Evolutionary conservation across 1,140 invertebrate species (phyloP).

Genomic region (Colletes latitarsis): DNA sequence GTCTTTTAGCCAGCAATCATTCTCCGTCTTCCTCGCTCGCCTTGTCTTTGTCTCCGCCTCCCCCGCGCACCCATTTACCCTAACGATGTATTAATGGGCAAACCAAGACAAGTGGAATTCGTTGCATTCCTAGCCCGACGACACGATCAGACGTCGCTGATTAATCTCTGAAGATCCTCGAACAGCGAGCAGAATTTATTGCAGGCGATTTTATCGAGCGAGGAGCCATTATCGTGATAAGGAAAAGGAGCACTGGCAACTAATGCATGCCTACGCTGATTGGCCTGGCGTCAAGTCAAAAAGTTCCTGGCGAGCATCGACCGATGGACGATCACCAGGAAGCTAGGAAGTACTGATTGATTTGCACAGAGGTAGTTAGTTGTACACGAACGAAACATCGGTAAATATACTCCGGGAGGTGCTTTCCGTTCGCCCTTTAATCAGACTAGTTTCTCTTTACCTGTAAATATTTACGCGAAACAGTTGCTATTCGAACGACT

Average conservation of each 20-base stretch:
- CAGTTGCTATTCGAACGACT: no score
- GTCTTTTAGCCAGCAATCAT: conserved; percentile 58
- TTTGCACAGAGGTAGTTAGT: conserved; percentile 34
- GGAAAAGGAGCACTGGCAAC: not conserved
- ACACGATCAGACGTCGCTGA: not conserved
- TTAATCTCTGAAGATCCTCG: no score
- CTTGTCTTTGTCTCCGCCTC: conserved; percentile 53
- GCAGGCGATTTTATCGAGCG: conserved; percentile 25
- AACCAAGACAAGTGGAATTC: not conserved
- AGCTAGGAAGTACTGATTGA: conserved; percentile 17
- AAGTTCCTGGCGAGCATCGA: conserved; percentile 14
- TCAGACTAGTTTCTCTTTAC: not conserved
- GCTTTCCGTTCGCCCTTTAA: not conserved
- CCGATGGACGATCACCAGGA: not conserved
- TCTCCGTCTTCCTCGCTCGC: conserved; percentile 51
- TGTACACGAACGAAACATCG: not conserved
- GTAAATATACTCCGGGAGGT: not conserved
- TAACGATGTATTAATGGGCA: conserved; percentile 10
- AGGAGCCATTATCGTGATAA: conserved; percentile 33
- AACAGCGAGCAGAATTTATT: not conserved
- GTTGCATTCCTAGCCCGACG: not conserved
- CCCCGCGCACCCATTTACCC: not conserved
- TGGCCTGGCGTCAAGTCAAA: conserved; percentile 25
- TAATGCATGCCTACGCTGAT: conserved; percentile 9
- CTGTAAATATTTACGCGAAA: not conserved